These are phyloP conservation scores for Enteromius radiatus DNA, from an alignment of 2,797 vertebrate species.

Conservation along the genomic window DNA sequence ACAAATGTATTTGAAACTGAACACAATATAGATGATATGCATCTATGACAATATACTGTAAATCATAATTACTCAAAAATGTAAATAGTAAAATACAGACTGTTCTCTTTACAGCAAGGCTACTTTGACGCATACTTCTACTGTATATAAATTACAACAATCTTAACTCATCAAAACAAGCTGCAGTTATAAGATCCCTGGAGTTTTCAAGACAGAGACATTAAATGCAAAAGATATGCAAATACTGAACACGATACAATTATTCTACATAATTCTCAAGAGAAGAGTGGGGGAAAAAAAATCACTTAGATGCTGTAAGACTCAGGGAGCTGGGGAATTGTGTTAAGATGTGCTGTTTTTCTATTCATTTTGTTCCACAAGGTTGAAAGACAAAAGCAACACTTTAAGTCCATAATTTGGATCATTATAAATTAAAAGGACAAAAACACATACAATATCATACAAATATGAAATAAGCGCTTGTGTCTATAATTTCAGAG, in stretches of 20 bases:
- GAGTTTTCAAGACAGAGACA: background rate
- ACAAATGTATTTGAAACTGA: background rate
- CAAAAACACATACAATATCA: background rate
- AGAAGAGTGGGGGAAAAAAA: background rate
- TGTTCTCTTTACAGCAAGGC: no score
- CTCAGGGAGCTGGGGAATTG: slow-evolving; percentile 4
- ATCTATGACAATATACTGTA: no score
- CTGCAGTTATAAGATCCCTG: background rate
- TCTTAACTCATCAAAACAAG: background rate
- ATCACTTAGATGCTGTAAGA: background rate
- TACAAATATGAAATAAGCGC: background rate
- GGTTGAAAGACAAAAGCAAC: background rate
- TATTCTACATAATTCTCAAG: slow-evolving; percentile 16
- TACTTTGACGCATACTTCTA: no score
- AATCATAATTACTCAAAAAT: no score
- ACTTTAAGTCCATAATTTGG: background rate
- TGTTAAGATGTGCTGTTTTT: background rate
- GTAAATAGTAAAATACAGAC: no score
- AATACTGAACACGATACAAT: slow-evolving; percentile 20
- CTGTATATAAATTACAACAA: background rate
- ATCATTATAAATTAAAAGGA: background rate
- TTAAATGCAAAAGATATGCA: slow-evolving; percentile 5
- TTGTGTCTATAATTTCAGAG: background rate
- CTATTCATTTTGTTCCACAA: slow-evolving; percentile 5
- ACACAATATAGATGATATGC: background rate